phyloP scores from a whole-genome alignment of 2,888 invertebrate genomes.

The Reticulitermes lucifugus region DNA sequence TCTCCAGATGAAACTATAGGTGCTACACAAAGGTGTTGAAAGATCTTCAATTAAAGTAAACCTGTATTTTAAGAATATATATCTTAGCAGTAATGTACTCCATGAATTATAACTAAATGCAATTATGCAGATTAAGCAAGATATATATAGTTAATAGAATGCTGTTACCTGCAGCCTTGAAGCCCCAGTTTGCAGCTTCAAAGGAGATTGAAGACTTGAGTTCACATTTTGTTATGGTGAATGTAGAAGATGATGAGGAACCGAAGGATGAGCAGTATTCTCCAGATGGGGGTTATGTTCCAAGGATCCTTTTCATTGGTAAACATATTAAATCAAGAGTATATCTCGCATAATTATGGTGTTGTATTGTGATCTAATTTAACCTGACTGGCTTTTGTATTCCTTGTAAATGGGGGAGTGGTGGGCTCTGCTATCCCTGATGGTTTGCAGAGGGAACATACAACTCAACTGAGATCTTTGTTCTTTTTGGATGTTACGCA shows the following conservation, averaged over 20 bases:
- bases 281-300: constrained; percentile 77
- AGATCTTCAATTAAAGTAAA: too few species aligned
- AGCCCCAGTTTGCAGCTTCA: constrained; percentile 71
- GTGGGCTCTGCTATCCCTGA: too few species aligned
- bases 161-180: constrained; percentile 63
- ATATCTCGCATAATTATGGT: too few species aligned
- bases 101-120: not conserved
- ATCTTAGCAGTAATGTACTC: not conserved
- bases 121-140: not conserved
- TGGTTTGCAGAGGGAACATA: too few species aligned
- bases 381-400: too few species aligned
- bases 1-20: too few species aligned
- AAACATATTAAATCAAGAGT: constrained; percentile 43
- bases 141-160: not conserved
- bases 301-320: constrained; percentile 74
- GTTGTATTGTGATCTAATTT: too few species aligned
- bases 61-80: not conserved
- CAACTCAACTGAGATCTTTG: too few species aligned
- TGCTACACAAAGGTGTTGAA: too few species aligned
- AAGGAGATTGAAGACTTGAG: constrained; percentile 70
- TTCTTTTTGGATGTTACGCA: too few species aligned
- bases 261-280: constrained; percentile 66
- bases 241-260: constrained; percentile 71
- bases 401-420: too few species aligned
- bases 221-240: constrained; percentile 74